Evolutionary conservation across 2,797 vertebrate species (phyloP), one percentile per base, ranked within the genome.

Genomic region (Dromococcyx pavoninus): DNA sequence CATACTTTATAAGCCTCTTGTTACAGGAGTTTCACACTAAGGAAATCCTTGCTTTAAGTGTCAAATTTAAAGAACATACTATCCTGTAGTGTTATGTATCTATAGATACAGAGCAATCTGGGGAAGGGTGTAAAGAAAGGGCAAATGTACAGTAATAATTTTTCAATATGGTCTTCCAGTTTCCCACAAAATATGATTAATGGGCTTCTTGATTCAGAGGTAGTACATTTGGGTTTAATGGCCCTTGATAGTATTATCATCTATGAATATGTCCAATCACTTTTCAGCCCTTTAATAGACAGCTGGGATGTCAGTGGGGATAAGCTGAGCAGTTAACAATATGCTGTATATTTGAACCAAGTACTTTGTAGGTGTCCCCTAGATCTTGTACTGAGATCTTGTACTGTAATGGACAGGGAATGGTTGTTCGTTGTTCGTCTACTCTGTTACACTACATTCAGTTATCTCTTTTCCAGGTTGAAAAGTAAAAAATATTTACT

Each of bases 251-350:
- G 87, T 85, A 89, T 91, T 66, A 83, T 83, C 53, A 18, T 82
- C 69, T 85, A 37, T 83, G 60, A 92, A 73, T 24, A 21, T 11
- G 54, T 91, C 73, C 62, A 58, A 17, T 72, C 2, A 5, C 37
- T 96, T 95, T 78, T 86, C 77, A 84, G 88, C 27, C 70, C 71
- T 90, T 77, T 89, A 71, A 43, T 37, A 92, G 75, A 23, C 71
- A 92, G 69, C 50, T 77, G 60, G 57, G 30, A 24, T 13, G 18
- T 54, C 87, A 73, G 21, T 71, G 75, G 81, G 87, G 92, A 88
- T 53, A 71, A 83, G 53, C 17, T 76, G 48, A 85, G 93, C 81
- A 88, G 81, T 93, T 95, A 91, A 56, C 87, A 93, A 89, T 96
- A 96, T 92, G 87, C 48, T 74, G 23, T 65, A 2, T 67, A 39